Evolutionary conservation across 2,888 invertebrate genomes (phyloP).

Genomic region (Mactromeris polynyma): DNA sequence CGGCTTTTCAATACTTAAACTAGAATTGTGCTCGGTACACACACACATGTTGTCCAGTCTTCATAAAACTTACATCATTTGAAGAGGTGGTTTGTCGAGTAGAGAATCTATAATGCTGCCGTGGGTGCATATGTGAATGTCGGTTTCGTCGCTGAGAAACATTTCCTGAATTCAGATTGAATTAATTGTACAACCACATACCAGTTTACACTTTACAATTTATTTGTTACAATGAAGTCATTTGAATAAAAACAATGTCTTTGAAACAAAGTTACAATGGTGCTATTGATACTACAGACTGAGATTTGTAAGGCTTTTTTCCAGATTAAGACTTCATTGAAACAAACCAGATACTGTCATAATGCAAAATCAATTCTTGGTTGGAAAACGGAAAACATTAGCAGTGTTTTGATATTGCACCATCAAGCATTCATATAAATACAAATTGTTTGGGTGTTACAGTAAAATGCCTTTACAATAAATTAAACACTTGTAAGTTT

Average conservation of each 20-base stretch:
- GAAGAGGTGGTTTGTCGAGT: conserved; percentile 63
- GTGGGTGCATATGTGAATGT: conserved; percentile 63
- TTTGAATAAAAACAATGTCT: neutral
- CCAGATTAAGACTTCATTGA: neutral
- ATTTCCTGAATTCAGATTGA: conserved; percentile 59
- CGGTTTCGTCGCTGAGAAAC: conserved; percentile 66
- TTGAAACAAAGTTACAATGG: neutral
- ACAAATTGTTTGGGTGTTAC: no score
- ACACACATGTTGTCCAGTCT: neutral
- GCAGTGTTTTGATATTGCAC: no score
- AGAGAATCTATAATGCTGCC: conserved; percentile 69
- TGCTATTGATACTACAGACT: no score
- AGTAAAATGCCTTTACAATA: no score
- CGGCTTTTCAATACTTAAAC: neutral
- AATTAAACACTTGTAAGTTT: no score
- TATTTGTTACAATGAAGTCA: conserved; percentile 12
- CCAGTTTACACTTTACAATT: neutral
- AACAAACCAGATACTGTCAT: neutral
- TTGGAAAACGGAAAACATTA: neutral
- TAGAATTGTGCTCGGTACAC: neutral
- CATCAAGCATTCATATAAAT: no score
- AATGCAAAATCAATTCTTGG: neutral
- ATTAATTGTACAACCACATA: neutral
- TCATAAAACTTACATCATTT: conserved; percentile 68
- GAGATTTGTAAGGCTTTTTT: no score